Base-by-base conservation (phyloP, 2,113 vertebrate genomes). In the Vulpes lagopus region DNA sequence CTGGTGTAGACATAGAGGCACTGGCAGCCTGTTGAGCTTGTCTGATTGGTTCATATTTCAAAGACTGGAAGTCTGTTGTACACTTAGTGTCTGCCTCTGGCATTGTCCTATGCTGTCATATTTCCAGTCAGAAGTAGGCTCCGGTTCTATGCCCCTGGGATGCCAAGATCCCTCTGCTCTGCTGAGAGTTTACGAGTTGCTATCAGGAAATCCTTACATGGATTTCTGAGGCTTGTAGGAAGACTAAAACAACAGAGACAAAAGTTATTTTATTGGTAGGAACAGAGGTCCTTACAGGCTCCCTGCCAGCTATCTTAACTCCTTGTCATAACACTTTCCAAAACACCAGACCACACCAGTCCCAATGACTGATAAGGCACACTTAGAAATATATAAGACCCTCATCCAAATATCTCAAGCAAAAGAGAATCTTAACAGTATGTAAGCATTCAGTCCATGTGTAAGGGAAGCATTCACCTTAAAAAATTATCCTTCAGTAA, bases 231-330 rank as follows among this genome's bases (percentile, higher is more conserved):
- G 1, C 22, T 83, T n/a, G 2, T 62, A 82, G 38, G 32, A 69
- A 91, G 60, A 69, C n/a, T 9, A 25, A 55, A 87, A n/a, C 25
- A 14, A 55, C 15, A 27, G 74, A 55, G 12, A 7, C 32, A 10
- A 22, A 57, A 55, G 15, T 53, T 19, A 32, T 43, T 53, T 67
- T 86, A 53, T 4, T 25, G 35, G 16, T 69, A 49, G 43, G 4
- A 30, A 8, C 0, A 15, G 20, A 87, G 1, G 25, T 35, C 11
- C 15, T 65, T 65, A 22, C 11, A 59, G 4, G 14, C 55, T 80
- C 49, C 5, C 30, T 30, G 6, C 27, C 20, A n/a, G 30, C 11
- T 2, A 3, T 53, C 2, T 1, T 32, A 11, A 15, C 23, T 22
- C 10, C 1, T 69, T 17, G 17, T 53, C 11, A 5, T 22, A 6